Evolutionary conservation across 2,888 invertebrate genomes (phyloP).

Genomic region (Metalampra italica): DNA sequence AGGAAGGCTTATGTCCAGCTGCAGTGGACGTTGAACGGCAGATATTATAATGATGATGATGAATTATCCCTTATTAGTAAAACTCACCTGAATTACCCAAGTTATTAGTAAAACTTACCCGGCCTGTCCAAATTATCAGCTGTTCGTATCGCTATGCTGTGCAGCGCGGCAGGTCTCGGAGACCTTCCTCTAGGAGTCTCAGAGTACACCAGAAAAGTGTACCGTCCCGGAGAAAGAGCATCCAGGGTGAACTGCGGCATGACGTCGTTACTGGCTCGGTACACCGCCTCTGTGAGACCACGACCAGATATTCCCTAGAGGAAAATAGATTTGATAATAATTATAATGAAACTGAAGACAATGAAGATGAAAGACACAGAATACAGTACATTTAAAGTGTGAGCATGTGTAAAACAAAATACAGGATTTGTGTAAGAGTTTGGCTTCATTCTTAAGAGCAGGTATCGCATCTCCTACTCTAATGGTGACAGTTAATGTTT

Average conservation of each 20-base stretch:
- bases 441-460: no score
- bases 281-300: conserved; percentile 72
- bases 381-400: no score
- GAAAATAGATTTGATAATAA: background rate
- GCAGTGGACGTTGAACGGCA: no score
- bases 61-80: background rate
- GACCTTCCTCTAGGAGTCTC: conserved; percentile 90
- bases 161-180: conserved; percentile 83
- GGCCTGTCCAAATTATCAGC: conserved; percentile 58
- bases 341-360: background rate
- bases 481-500: no score
- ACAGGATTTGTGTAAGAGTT: no score
- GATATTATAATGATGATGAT: no score
- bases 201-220: conserved; percentile 88
- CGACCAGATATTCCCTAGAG: conserved; percentile 71
- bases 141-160: conserved; percentile 74
- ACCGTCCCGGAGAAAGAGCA: conserved; percentile 86
- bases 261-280: conserved; percentile 79
- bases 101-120: conserved; percentile 32
- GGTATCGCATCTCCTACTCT: no score
- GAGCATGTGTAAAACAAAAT: no score
- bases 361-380: background rate
- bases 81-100: conserved; percentile 59
- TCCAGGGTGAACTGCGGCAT: conserved; percentile 85
- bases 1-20: no score